phyloP scores from a whole-genome alignment of 2,888 invertebrate genomes.

The Chymomyza amoena region DNA sequence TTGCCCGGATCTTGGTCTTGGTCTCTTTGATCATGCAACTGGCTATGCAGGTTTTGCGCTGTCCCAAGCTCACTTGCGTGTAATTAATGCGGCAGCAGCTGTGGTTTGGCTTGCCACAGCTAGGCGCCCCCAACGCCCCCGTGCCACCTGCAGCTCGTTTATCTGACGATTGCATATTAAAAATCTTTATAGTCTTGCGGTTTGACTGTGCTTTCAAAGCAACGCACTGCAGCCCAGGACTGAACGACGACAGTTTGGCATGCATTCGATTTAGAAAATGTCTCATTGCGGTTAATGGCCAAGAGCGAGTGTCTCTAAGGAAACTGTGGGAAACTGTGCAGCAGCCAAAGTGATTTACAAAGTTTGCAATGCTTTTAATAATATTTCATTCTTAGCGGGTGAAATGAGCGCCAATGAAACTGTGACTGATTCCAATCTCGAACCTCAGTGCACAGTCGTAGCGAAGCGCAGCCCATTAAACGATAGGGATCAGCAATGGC shows the following conservation, averaged over 20 bases:
- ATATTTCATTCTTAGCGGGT: slow-evolving; percentile 32
- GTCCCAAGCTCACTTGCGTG: slow-evolving; percentile 43
- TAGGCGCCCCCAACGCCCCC: slow-evolving; percentile 7
- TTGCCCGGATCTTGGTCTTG: background rate
- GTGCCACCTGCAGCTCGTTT: slow-evolving; percentile 28
- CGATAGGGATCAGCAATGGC: slow-evolving; percentile 62
- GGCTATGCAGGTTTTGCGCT: slow-evolving; percentile 27
- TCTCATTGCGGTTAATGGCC: slow-evolving; percentile 25
- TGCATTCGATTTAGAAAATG: slow-evolving; percentile 70
- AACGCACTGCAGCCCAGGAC: background rate
- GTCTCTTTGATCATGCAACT: background rate
- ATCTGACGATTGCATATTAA: slow-evolving; percentile 65
- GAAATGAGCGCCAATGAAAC: slow-evolving; percentile 39
- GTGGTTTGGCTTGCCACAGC: slow-evolving; percentile 37
- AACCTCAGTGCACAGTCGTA: slow-evolving; percentile 30
- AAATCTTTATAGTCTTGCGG: slow-evolving; percentile 70
- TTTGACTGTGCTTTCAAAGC: slow-evolving; percentile 50
- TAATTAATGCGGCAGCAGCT: slow-evolving; percentile 72
- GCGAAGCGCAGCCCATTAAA: slow-evolving; percentile 65
- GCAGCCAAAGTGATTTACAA: slow-evolving; percentile 5
- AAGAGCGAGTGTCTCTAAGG: slow-evolving; percentile 53
- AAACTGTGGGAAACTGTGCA: slow-evolving; percentile 52
- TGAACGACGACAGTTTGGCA: slow-evolving; percentile 43
- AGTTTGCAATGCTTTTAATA: slow-evolving; percentile 5
- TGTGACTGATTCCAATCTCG: slow-evolving; percentile 64